phyloP scores from a whole-genome alignment of 2,797 vertebrate species.

The Pseudochirops corinnae region DNA sequence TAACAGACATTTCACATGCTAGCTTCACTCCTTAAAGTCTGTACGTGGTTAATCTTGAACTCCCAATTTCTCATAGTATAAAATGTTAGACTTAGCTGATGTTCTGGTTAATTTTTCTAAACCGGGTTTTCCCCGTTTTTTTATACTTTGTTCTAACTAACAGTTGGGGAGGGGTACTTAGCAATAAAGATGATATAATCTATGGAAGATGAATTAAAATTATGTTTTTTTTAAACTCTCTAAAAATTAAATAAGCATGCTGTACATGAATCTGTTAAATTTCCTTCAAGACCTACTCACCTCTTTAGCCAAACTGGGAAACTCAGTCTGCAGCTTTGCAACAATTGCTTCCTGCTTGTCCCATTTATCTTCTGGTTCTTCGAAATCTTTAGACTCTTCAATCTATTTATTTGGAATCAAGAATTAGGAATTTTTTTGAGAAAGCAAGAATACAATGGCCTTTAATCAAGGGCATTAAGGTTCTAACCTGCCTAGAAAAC shows the following conservation, averaged over 20 bases:
- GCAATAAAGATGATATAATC: not conserved
- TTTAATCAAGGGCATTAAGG: constrained; percentile 13
- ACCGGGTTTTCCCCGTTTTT: not conserved
- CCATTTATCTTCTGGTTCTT: constrained; percentile 85
- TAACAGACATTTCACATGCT: not conserved
- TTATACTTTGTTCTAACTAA: not conserved
- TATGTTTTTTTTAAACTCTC: not conserved
- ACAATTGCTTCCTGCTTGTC: constrained; percentile 92
- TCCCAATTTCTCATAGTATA: not conserved
- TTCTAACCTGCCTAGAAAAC: constrained; percentile 29
- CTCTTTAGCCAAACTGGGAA: constrained; percentile 93
- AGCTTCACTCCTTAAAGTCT: not conserved
- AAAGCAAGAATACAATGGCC: not conserved
- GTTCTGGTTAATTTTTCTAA: not conserved
- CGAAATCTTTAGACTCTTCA: constrained; percentile 83
- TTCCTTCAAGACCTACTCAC: constrained; percentile 82
- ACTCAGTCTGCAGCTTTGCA: constrained; percentile 90
- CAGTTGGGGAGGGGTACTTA: not conserved
- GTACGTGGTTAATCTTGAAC: constrained; percentile 8
- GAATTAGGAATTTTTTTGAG: constrained; percentile 42
- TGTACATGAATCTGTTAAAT: constrained; percentile 2
- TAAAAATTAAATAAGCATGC: constrained; percentile 40
- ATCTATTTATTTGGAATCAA: constrained; percentile 71
- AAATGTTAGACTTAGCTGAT: not conserved
- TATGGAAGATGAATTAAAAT: not conserved